phyloP scores from a whole-genome alignment of 2,113 vertebrate species.

The Hyaena hyaena region DNA sequence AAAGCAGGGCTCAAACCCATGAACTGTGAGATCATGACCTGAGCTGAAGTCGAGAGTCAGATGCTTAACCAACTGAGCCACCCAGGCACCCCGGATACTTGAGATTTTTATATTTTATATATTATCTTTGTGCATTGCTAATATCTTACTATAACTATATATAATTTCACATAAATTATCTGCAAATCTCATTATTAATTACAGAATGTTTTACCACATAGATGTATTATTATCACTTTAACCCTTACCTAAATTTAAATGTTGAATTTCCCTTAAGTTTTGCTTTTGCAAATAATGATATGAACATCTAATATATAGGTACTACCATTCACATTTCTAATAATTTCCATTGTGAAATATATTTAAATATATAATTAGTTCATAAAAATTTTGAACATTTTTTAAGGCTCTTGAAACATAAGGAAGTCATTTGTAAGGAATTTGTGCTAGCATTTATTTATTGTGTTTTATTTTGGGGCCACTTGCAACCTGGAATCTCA shows the following conservation, averaged over 20 bases:
- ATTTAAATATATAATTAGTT: not conserved
- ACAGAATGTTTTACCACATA: not conserved
- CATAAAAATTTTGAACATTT: not conserved
- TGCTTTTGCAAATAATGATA: not conserved
- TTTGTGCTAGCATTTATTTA: not conserved
- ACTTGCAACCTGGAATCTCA: not conserved
- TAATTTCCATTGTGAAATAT: not conserved
- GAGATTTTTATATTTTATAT: not conserved
- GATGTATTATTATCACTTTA: not conserved
- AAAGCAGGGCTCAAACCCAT: too few relatives aligned
- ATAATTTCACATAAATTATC: not conserved
- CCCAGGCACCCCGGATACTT: not conserved
- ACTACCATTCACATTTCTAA: not conserved
- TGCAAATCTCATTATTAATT: not conserved
- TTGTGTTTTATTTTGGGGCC: not conserved
- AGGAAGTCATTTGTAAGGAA: not conserved
- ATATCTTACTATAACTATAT: not conserved
- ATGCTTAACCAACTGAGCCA: too few relatives aligned
- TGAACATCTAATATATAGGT: not conserved
- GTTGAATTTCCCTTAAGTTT: not conserved
- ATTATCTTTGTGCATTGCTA: not conserved
- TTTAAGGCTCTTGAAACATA: not conserved
- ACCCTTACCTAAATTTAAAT: not conserved
- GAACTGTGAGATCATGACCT: too few relatives aligned
- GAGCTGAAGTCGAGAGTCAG: too few relatives aligned